A percentile compares a stretch with the other conserved stretches of the same genome.
Evolutionary conservation across 2,797 vertebrate genomes (phyloP).

Genomic region (Lerista edwardsae): DNA sequence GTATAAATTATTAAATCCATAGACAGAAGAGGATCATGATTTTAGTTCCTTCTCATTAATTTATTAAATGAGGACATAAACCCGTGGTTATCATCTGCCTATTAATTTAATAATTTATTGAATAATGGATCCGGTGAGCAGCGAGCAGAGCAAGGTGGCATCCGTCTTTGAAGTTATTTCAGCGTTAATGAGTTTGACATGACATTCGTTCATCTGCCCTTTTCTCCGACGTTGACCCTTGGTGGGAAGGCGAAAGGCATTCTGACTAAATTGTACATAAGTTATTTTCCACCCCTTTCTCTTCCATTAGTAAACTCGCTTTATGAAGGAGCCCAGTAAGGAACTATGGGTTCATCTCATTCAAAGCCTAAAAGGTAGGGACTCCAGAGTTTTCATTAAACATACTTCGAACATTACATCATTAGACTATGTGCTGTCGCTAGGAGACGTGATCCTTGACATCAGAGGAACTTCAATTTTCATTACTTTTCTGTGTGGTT

Average conservation of each 20-base stretch:
- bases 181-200: slow-evolving; percentile 58
- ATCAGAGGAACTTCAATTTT: not conserved
- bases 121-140: slow-evolving; percentile 65
- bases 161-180: slow-evolving; percentile 52
- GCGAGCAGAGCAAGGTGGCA: slow-evolving; percentile 45
- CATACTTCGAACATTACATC: not conserved
- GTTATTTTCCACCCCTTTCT: slow-evolving; percentile 37
- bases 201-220: slow-evolving; percentile 46
- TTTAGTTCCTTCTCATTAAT: slow-evolving; percentile 67
- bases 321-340: not conserved
- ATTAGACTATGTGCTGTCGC: not conserved
- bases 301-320: not conserved
- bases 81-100: slow-evolving; percentile 58
- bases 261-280: not conserved
- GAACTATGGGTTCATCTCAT: not conserved
- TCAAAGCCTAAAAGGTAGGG: not conserved
- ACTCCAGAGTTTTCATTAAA: not conserved
- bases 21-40: slow-evolving; percentile 59
- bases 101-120: slow-evolving; percentile 73
- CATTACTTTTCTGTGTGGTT: not conserved
- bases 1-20: slow-evolving; percentile 72
- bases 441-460: not conserved
- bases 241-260: not conserved
- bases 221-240: slow-evolving; percentile 53
- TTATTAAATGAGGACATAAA: slow-evolving; percentile 64